Evolutionary conservation across 2,888 invertebrate species (phyloP), one percentile per base, ranked within the genome.

Genomic region (Cheilosia variabilis): DNA sequence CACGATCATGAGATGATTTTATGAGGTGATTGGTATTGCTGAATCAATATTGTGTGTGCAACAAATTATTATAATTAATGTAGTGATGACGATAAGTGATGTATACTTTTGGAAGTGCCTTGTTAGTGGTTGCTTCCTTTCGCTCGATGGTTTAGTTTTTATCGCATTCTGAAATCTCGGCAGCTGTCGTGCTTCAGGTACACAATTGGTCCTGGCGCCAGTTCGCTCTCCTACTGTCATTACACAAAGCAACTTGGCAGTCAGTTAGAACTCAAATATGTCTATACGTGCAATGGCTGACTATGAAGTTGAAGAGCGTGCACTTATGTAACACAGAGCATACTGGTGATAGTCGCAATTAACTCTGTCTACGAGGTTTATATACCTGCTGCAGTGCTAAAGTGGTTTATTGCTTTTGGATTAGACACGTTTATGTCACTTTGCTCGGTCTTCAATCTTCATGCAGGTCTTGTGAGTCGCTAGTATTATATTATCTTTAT

Each of bases 1-100:
- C 60, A 60, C 72, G 65, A 62, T 69, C 77, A 63, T 63, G 55
- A 52, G 68, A 62, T 69, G 53, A 7, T 27, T 68, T 78, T 78
- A 77, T 53, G 77, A 66, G 34, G 52, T 58, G 76, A 66, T 24
- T 65, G 63, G 62, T 34, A 55, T 55, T 6, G 15, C 15, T 5
- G 24, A 52, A 19, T 47, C 43, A 55, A 47, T 47, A 68, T 43
- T 68, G 66, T 27, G 41, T 24, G 43, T 37, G 37, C 13, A 37
- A 37, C 37, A 47, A 47, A 47, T 17, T 10, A 43, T 9, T 43
- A 53, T 41, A 34, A 41, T 53, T 24, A 52, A 37, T 31, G 41
- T 41, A 41, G 24, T 53, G 10, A 10, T 17, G 66, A 27, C 41
- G 10, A 10, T 17, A 53, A 53, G n/a, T 17, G 4, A n/a, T 45